Percentiles rank a stretch among this genome's conserved stretches.
These are phyloP conservation scores for Marmota flaviventris DNA, from an alignment of 2,113 vertebrate species.

Conservation along the genomic window DNA sequence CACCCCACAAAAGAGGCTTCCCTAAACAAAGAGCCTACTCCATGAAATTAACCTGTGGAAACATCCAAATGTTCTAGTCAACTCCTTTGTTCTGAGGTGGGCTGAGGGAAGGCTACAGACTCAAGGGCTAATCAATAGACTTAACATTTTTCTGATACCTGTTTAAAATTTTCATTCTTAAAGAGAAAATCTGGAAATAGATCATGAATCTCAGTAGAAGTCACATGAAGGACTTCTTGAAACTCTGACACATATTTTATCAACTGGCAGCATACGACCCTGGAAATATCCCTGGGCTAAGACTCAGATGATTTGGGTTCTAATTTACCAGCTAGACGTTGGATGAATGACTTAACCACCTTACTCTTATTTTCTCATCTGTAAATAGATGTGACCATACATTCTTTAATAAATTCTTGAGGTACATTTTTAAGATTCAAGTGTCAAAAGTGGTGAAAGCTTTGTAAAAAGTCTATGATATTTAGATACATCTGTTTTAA, in stretches of 20 bases:
- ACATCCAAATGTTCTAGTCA: too few species aligned
- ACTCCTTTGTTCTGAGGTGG: too few species aligned
- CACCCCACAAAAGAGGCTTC: too few species aligned
- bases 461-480: not conserved
- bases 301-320: not conserved
- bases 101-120: too few species aligned
- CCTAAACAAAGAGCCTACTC: too few species aligned
- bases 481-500: not conserved
- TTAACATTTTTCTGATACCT: too few species aligned
- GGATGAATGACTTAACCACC: not conserved
- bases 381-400: not conserved
- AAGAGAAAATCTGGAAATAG: constrained; percentile 6
- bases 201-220: not conserved
- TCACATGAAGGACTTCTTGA: not conserved
- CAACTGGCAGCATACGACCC: not conserved
- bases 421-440: not conserved
- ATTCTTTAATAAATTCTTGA: not conserved
- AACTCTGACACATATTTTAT: not conserved
- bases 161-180: not conserved
- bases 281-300: not conserved
- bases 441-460: not conserved
- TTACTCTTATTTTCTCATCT: not conserved
- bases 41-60: too few species aligned
- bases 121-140: too few species aligned
- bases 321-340: not conserved